Percentiles rank a stretch among this genome's conserved stretches.
Evolutionary conservation across 1,140 invertebrate species (phyloP).

Genomic region (Pseudobourletiella spinata): DNA sequence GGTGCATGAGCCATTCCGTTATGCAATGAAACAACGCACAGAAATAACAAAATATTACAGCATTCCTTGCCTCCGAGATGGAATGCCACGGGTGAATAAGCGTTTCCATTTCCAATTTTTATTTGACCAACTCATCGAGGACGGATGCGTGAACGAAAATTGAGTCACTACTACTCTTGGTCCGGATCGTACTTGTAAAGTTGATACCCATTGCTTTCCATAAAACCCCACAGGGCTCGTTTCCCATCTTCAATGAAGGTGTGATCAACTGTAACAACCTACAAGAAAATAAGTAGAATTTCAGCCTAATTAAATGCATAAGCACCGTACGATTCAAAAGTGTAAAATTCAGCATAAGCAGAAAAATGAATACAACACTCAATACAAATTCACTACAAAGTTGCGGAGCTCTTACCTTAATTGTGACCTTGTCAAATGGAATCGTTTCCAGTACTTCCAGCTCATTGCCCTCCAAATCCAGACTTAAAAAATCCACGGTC

Average conservation of each 20-base stretch:
- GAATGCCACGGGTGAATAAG: too few species aligned
- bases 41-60: too few species aligned
- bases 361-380: neutral
- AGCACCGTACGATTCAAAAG: too few species aligned
- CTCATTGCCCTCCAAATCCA: slow-evolving; percentile 49
- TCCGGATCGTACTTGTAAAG: neutral
- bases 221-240: neutral
- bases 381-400: too few species aligned
- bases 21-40: too few species aligned
- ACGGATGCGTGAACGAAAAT: slow-evolving; percentile 9
- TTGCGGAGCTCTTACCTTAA: slow-evolving; percentile 34
- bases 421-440: slow-evolving; percentile 42
- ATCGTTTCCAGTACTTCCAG: slow-evolving; percentile 48
- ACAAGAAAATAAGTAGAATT: neutral
- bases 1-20: too few species aligned
- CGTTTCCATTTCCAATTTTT: too few species aligned
- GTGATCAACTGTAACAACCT: slow-evolving; percentile 1
- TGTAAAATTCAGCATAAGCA: neutral
- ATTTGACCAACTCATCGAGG: too few species aligned
- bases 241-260: neutral
- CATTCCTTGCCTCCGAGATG: too few species aligned
- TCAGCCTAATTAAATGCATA: too few species aligned
- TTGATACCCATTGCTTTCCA: neutral
- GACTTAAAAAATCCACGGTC: slow-evolving; percentile 37
- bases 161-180: neutral